Evolutionary conservation across 2,113 vertebrate genomes (phyloP).

Genomic region (Fulica atra): DNA sequence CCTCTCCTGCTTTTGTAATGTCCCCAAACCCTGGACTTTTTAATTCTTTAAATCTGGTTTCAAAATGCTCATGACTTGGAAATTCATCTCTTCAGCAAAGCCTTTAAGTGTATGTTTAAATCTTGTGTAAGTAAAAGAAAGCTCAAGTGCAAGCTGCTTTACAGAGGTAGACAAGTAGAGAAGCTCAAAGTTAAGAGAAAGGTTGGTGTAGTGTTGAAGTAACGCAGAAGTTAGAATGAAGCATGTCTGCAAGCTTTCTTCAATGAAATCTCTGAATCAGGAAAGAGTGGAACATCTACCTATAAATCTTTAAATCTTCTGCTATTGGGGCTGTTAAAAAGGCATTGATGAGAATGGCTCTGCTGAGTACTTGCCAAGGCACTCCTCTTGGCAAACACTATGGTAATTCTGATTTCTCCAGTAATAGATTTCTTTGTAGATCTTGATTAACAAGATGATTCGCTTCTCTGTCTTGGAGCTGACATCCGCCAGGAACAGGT

Average conservation of each 20-base stretch:
- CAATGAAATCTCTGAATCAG: not conserved
- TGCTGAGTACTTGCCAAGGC: not conserved
- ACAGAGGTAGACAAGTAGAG: conserved; percentile 23
- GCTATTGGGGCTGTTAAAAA: not conserved
- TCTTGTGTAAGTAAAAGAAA: not conserved
- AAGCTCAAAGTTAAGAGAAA: conserved; percentile 7
- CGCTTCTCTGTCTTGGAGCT: not conserved
- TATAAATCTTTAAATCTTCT: not conserved
- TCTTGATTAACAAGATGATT: not conserved
- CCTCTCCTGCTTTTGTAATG: not conserved
- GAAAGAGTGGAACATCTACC: not conserved
- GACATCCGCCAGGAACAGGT: not conserved
- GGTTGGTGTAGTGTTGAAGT: conserved; percentile 13
- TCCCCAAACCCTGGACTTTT: not conserved
- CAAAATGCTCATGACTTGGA: not conserved
- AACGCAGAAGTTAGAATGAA: not conserved
- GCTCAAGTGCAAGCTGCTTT: not conserved
- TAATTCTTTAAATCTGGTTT: not conserved
- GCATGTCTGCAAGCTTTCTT: not conserved
- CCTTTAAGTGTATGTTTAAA: not conserved
- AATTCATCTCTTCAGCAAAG: not conserved
- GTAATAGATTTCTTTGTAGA: not conserved
- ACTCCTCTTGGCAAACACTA: not conserved
- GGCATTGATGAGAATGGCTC: not conserved
- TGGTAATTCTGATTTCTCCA: not conserved